phyloP scores from a whole-genome alignment of 2,113 vertebrate genomes.

The Polypterus bichir region DNA sequence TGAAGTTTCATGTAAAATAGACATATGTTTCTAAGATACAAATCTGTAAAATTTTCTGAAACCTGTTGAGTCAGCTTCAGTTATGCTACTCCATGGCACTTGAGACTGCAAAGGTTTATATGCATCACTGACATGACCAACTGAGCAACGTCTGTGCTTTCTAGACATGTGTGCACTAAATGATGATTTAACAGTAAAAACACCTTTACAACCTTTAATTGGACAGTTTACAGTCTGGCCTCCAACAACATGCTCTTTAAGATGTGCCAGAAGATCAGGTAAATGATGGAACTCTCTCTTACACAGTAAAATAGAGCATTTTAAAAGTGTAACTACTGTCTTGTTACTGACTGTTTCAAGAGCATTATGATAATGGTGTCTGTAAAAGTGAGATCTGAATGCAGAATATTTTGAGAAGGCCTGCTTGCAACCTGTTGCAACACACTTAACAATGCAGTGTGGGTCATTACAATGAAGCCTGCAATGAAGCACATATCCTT shows the following conservation, averaged over 20 bases:
- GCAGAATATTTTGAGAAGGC: constrained; percentile 14
- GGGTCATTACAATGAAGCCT: constrained; percentile 25
- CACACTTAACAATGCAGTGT: constrained; percentile 22
- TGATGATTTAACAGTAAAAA: constrained; percentile 22
- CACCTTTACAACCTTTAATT: constrained; percentile 23
- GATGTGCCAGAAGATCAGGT: constrained; percentile 16
- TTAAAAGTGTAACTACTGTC: constrained; percentile 15
- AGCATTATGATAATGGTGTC: constrained; percentile 6
- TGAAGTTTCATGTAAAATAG: constrained; percentile 26
- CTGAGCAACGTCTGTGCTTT: constrained; percentile 26
- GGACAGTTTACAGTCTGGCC: constrained; percentile 23
- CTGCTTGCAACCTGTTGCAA: constrained; percentile 13
- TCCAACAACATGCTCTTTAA: constrained; percentile 13
- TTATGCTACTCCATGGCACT: no score
- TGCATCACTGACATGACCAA: background rate
- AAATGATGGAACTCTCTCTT: constrained; percentile 20
- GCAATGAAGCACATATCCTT: constrained; percentile 17
- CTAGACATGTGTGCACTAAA: constrained; percentile 31
- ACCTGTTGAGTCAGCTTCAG: no score
- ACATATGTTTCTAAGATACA: constrained; percentile 19
- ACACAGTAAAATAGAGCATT: constrained; percentile 26
- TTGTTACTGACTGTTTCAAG: constrained; percentile 2
- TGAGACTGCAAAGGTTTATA: no score
- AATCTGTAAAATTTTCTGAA: constrained; percentile 13
- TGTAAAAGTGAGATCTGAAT: constrained; percentile 19